Conservation (phyloP, 1,140 invertebrate species). For the Scylla paramamosain region DNA sequence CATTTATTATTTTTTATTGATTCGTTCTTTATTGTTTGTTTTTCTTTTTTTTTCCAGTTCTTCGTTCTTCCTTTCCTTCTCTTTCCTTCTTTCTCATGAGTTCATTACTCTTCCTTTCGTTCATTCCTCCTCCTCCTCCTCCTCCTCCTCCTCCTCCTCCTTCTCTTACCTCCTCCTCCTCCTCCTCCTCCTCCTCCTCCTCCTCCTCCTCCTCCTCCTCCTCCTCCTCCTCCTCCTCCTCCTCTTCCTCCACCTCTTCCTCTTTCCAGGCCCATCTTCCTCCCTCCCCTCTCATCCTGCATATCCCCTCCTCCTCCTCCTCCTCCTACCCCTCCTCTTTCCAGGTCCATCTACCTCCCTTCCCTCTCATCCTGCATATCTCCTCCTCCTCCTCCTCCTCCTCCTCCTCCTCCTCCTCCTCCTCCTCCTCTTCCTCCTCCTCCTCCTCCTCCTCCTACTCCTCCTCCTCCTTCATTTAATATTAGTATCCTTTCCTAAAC, state of each 20-base stretch:
- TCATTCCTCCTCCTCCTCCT: not conserved
- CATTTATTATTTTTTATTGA: not conserved
- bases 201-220: not conserved
- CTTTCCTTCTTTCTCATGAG: not conserved
- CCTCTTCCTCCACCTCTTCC: no score
- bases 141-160: not conserved
- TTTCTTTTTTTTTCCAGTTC: not conserved
- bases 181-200: not conserved
- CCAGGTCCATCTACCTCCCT: not conserved
- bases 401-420: not conserved
- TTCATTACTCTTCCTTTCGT: not conserved
- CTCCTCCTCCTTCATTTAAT: not conserved
- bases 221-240: not conserved
- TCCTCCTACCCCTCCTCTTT: not conserved
- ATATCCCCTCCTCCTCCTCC: not conserved
- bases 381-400: slow-evolving; percentile 13
- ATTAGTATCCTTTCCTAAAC: no score
- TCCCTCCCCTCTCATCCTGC: not conserved
- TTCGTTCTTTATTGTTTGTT: not conserved
- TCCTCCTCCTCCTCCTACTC: not conserved
- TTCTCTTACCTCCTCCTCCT: not conserved
- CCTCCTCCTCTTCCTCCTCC: not conserved
- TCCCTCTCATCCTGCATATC: not conserved
- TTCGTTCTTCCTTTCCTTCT: not conserved
- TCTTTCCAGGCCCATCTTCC: not conserved